These are phyloP conservation scores for Megaustenia siamemsis DNA, from an alignment of 2,888 invertebrate species.

Conservation along the genomic window DNA sequence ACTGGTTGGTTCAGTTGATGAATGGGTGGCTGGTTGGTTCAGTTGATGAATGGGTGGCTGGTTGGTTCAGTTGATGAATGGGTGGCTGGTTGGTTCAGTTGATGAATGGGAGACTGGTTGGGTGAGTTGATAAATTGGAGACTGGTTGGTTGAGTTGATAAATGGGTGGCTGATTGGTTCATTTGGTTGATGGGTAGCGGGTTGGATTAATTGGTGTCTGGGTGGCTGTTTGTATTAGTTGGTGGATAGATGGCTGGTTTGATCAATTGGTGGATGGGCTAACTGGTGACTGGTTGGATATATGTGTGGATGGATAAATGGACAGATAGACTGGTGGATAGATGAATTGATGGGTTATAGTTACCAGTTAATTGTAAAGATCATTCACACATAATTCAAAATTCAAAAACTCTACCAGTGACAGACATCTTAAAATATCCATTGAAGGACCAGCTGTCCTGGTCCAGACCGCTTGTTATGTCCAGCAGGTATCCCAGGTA, in stretches of 20 bases:
- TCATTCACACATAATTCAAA: too few relatives aligned
- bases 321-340: too few relatives aligned
- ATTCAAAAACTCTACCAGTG: conserved; percentile 4
- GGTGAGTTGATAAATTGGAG: not conserved
- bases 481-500: conserved; percentile 26
- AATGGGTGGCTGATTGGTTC: not conserved
- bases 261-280: too few relatives aligned
- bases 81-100: not conserved
- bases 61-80: not conserved
- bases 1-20: too few relatives aligned
- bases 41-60: not conserved
- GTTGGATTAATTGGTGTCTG: too few relatives aligned
- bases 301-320: too few relatives aligned
- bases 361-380: not conserved
- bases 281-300: too few relatives aligned
- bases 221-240: too few relatives aligned
- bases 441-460: conserved; percentile 17
- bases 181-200: not conserved
- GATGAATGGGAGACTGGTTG: not conserved
- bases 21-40: too few relatives aligned
- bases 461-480: not conserved
- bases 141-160: not conserved
- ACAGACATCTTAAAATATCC: conserved; percentile 24
- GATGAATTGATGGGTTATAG: not conserved
- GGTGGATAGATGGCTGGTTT: too few relatives aligned